A percentile compares a stretch with the other conserved stretches of the same genome.
Conservation (phyloP, 1,140 invertebrate species). For the Heliconius nattereri region DNA sequence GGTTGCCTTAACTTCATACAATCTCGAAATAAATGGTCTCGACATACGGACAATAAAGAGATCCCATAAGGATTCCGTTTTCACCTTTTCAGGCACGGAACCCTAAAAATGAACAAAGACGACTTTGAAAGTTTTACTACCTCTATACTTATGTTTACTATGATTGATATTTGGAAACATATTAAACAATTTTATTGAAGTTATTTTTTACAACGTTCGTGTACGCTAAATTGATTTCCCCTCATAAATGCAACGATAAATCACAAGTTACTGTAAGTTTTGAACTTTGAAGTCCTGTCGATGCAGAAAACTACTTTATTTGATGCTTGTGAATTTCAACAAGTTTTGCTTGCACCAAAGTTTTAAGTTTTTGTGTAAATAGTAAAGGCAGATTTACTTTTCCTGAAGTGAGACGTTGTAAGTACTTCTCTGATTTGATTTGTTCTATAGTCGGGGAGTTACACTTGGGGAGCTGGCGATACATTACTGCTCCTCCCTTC, state of each 20-base stretch:
- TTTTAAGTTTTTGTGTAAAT: conserved; percentile 19
- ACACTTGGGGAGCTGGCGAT: too few species aligned
- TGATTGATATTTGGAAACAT: neutral
- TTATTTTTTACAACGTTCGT: neutral
- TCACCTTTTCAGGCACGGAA: too few species aligned
- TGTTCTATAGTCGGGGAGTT: neutral
- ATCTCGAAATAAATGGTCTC: too few species aligned
- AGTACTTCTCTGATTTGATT: neutral
- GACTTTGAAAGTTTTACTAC: too few species aligned
- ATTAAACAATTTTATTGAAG: neutral
- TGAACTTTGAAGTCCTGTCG: conserved; percentile 19
- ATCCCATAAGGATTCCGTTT: too few species aligned
- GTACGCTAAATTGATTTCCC: conserved; percentile 14
- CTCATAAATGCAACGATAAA: conserved; percentile 15
- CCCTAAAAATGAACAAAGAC: too few species aligned
- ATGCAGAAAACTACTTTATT: conserved; percentile 18
- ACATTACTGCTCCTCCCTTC: too few species aligned
- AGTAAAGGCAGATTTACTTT: neutral
- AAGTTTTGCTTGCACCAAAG: conserved; percentile 12
- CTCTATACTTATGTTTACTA: neutral
- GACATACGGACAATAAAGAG: too few species aligned
- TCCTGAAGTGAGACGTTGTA: neutral
- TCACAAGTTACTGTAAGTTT: conserved; percentile 9
- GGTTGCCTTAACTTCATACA: too few species aligned
- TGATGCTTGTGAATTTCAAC: conserved; percentile 15